Base-by-base conservation (phyloP, 2,888 invertebrate genomes). In the Xestoiulus laeticollis region DNA sequence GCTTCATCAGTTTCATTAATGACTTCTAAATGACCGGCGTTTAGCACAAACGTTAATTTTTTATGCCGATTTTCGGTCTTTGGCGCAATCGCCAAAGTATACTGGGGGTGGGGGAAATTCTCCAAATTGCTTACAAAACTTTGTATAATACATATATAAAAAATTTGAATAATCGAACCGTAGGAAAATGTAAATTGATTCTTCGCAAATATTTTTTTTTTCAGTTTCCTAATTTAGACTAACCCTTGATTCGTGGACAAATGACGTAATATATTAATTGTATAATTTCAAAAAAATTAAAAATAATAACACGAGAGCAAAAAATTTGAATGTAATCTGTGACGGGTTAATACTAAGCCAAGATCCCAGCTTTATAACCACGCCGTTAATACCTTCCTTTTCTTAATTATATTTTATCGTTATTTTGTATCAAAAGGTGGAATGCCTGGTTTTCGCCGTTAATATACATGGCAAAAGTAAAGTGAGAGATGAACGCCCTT, bases 91-190 rank as follows among this genome's bases (percentile, higher is more conserved):
- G 53, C 38, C 38, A 38, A 38, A 38, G 6, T 38, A 8, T 8
- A 38, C 38, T 38, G 38, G 38, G 38, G 38, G 8, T 8, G 19
- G 16, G 48, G 48, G 19, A 48, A 48, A 48, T 48, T 48, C 48
- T 48, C 48, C 26, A 26, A 68, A 26, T 68, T 10, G 68, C 68
- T 68, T 68, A 68, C 68, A 68, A 68, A 68, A 68, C 12, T 68
- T 68, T 68, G 68, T 68, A 68, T 68, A 68, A 68, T 68, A 68
- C 68, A 68, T 68, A 4, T 59, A 59, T 68, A 68, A 68, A 68
- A 68, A 68, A 68, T 68, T 26, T 26, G 68, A 68, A 68, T 68
- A 26, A 26, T 68, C 68, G 68, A 68, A 68, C 68, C 68, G 68
- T 68, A 68, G 26, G 68, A 68, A 68, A 68, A 68, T 68, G 68